These are phyloP conservation scores for Xanthorhoe spadicearia DNA, from an alignment of 2,888 invertebrate species.

Conservation along the genomic window DNA sequence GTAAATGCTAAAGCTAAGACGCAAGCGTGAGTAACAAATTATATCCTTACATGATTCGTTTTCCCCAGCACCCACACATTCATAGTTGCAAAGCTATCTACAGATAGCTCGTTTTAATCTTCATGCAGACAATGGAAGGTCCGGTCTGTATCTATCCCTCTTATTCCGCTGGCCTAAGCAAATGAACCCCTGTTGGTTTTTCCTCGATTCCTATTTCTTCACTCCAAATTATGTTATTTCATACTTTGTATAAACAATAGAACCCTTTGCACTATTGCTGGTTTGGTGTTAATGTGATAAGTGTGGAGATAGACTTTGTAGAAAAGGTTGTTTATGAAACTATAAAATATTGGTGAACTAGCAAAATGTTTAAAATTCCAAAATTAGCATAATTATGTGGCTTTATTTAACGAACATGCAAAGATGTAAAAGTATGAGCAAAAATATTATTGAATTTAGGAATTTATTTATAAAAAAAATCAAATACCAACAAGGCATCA, in stretches of 20 bases:
- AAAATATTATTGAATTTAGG: too few species aligned
- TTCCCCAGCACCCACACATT: conserved; percentile 1
- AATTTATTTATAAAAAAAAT: too few species aligned
- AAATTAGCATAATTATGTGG: too few species aligned
- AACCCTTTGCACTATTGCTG: conserved; percentile 82
- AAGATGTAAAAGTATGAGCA: too few species aligned
- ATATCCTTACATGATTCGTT: neutral
- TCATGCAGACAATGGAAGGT: conserved; percentile 69
- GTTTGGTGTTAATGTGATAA: conserved; percentile 54
- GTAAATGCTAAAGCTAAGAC: too few species aligned
- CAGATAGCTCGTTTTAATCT: conserved; percentile 50
- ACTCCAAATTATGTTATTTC: conserved; percentile 84
- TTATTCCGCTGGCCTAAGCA: conserved; percentile 85
- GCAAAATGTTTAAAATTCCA: too few species aligned
- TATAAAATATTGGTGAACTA: too few species aligned
- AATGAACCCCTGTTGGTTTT: conserved; percentile 82
- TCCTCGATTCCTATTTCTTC: conserved; percentile 83
- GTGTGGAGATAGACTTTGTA: conserved; percentile 57
- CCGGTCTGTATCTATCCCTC: conserved; percentile 70
- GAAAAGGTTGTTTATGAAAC: neutral
- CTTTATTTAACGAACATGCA: too few species aligned
- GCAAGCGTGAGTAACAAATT: neutral
- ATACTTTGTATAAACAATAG: conserved; percentile 83
- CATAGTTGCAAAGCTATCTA: neutral
- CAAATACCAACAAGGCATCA: too few species aligned